Base-by-base conservation (phyloP, 2,888 invertebrate species). In the Cheiracanthium punctorium region DNA sequence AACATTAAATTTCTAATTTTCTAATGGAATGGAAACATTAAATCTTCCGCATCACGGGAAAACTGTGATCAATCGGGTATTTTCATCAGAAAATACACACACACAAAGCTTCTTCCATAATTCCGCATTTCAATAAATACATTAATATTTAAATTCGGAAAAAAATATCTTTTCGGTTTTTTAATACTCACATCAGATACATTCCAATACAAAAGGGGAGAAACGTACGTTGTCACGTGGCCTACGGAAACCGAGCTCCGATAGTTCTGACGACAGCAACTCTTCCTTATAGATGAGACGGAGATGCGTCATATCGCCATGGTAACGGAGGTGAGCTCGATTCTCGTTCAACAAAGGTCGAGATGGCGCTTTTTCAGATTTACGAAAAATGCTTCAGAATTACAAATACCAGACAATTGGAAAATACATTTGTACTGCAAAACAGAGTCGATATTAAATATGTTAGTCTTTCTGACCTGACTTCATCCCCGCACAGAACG, bases 271-370 rank as follows among this genome's bases (percentile, higher is more conserved):
- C 82, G 77, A 77, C 76, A 82, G 77, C 82, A 77, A 77, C 76
- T 72, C 77, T 52, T 64, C 65, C 30, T 58, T 52, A 43, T 32
- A 73, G 41, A 33, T 70, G 77, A 73, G 81, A 52, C 77, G 72
- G 80, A 87, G 87, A 82, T 87, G 87, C 87, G 87, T 87, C 87
- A 87, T 82, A 82, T 87, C 87, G 52, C 87, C 82, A 87, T 87
- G 79, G 87, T 64, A 87, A 87, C 87, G 87, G 69, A 74, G 82
- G 82, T 72, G 74, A 71, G 76, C 76, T 65, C 80, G 64, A 71
- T 80, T 75, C 80, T 74, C 32, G 52, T 17, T 30, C 69, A 37
- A 72, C 67, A 73, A 82, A 79, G 79, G 79, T 74, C 74, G 84
- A 79, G 84, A 74, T 77, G 77, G 77, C 77, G 82, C 82, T 84